phyloP scores from a whole-genome alignment of 2,113 vertebrate genomes.

The Crotalus horridus region DNA sequence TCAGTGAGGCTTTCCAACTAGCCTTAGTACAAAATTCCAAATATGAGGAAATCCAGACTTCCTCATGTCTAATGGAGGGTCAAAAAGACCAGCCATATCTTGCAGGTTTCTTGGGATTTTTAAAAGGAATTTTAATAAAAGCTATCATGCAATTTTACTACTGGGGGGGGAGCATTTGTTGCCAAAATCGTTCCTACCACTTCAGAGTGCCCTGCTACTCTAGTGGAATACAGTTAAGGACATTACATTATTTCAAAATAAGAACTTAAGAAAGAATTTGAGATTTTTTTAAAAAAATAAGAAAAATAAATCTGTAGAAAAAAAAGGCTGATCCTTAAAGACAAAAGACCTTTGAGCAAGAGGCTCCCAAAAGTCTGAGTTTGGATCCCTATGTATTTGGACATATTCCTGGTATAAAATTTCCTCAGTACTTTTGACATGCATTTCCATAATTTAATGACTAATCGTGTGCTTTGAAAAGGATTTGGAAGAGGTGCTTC shows the following conservation, averaged over 20 bases:
- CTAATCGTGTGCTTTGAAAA: background rate
- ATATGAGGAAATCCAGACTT: background rate
- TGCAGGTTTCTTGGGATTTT: background rate
- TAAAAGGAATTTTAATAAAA: background rate
- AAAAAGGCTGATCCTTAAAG: background rate
- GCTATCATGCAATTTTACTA: background rate
- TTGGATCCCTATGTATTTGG: background rate
- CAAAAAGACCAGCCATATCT: background rate
- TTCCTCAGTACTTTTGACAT: background rate
- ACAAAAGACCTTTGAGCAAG: background rate
- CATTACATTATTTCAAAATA: background rate
- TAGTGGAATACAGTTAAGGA: background rate
- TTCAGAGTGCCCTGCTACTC: background rate
- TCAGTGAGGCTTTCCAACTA: background rate
- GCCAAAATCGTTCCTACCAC: background rate
- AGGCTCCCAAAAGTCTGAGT: background rate
- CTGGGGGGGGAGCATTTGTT: no score
- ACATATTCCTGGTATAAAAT: background rate
- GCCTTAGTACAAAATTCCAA: conserved; percentile 4
- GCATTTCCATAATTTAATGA: background rate
- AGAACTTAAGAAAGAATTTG: background rate
- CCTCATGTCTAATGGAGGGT: background rate
- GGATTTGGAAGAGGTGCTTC: background rate
- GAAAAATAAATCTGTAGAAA: background rate
- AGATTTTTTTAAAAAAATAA: background rate